These are phyloP conservation scores for Arctia plantaginis DNA, from an alignment of 2,888 invertebrate species.

Conservation along the genomic window DNA sequence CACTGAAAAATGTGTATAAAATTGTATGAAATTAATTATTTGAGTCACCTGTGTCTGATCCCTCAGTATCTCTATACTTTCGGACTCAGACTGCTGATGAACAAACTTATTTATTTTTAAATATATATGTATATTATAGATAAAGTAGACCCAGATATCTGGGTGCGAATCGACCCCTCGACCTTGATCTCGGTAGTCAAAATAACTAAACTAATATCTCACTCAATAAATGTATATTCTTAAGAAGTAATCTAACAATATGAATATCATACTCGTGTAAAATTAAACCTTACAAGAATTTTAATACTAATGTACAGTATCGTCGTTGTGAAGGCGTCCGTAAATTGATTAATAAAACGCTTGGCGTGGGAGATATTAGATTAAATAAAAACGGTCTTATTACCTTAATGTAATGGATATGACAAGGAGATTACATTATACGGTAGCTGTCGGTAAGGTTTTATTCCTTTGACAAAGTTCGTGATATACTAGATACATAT, in stretches of 20 bases:
- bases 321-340: constrained; percentile 14
- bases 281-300: constrained; percentile 10
- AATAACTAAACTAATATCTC: background rate
- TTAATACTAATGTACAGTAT: constrained; percentile 13
- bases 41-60: too few relatives aligned
- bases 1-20: constrained; percentile 62
- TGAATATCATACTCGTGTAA: background rate
- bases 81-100: background rate
- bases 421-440: constrained; percentile 23
- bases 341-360: constrained; percentile 25
- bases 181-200: background rate
- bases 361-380: constrained; percentile 18
- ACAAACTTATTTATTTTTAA: background rate
- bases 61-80: background rate
- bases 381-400: constrained; percentile 27
- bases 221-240: background rate
- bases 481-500: background rate
- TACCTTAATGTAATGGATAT: constrained; percentile 23
- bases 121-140: background rate
- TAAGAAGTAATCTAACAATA: constrained; percentile 27
- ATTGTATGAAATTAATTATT: constrained; percentile 17
- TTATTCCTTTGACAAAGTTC: constrained; percentile 3
- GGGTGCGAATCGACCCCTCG: too few relatives aligned
- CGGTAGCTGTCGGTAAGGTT: constrained; percentile 2
- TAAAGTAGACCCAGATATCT: background rate